Conservation (phyloP, 2,888 invertebrate species). For the Trachelus iudaicus region DNA sequence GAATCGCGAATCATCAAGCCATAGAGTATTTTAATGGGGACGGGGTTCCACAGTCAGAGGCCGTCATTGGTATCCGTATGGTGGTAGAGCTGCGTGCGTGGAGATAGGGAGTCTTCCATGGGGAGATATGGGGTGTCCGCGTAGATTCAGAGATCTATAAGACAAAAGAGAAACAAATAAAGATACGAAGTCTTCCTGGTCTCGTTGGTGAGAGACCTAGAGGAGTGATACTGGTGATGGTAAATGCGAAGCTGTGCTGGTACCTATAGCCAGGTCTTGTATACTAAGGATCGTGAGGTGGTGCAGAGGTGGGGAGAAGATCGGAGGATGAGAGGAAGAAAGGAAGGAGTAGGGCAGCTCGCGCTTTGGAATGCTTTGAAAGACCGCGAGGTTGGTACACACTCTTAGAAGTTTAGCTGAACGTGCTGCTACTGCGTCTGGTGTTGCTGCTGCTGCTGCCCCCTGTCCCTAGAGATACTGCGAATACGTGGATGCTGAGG, state of each 20-base stretch:
- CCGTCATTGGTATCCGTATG: not conserved
- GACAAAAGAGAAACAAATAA: slow-evolving; percentile 49
- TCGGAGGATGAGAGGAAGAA: slow-evolving; percentile 34
- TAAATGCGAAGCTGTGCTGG: slow-evolving; percentile 3
- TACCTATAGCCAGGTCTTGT: not conserved
- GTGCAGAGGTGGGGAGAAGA: slow-evolving; percentile 22
- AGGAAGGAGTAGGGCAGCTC: slow-evolving; percentile 49
- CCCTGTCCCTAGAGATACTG: not conserved
- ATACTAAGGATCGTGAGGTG: slow-evolving; percentile 12
- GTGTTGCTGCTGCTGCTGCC: not conserved
- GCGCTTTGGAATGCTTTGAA: slow-evolving; percentile 65
- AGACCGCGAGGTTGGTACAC: slow-evolving; percentile 55
- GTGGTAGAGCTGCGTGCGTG: not conserved
- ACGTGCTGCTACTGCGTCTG: slow-evolving; percentile 40
- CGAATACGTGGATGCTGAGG: slow-evolving; percentile 50
- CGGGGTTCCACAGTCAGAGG: not conserved
- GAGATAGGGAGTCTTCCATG: slow-evolving; percentile 1
- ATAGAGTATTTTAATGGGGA: slow-evolving; percentile 37
- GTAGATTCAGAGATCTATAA: slow-evolving; percentile 41
- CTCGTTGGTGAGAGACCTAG: slow-evolving; percentile 14
- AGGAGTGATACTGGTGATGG: not conserved
- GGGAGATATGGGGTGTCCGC: not conserved
- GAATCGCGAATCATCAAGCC: slow-evolving; percentile 23
- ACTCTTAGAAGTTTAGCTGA: slow-evolving; percentile 44
- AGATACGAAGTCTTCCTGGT: slow-evolving; percentile 38